Base-by-base conservation (phyloP, 2,888 invertebrate species). In the Bugulina stolonifera region DNA sequence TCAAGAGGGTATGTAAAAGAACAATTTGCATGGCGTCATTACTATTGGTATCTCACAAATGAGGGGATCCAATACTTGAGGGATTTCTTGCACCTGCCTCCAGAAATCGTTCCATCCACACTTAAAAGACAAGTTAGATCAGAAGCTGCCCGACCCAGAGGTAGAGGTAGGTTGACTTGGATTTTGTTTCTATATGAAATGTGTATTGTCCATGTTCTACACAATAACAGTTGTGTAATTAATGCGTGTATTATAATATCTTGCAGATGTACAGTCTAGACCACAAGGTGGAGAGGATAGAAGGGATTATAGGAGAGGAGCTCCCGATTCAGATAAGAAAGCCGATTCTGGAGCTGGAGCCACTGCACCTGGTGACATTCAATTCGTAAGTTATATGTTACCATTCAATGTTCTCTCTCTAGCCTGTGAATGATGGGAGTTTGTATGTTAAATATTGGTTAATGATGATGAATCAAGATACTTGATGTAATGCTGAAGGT, bases 11-110 rank as follows among this genome's bases (percentile, higher is more conserved):
- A 91, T 82, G 99, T 99, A n/a, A 94, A 93, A 85, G 98, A 99
- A 88, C 98, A 99, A 87, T 99, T 99, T 86, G 97, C 98, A 1
- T 99, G 99, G 99, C 90, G 98, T 81, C 98, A 99, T 86, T 99
- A 93, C 82, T 99, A 99, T 86, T 99, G 98, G 97, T 95, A 94
- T 86, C 88, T 99, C 78, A 99, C 96, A 77, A 98, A 99, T 84
- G 94, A 97, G 82, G 99, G 99, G 78, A 98, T 99, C 84, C 93
- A 94, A 84, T 98, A 94, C 86, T 87, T 99, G 77, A 89, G 99
- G 77, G 83, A 83, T 82, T 97, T 92, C 87, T 89, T 99, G 76
- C 96, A 99, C 83, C 88, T 99, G 81, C 98, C 99, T 10, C 91
- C 96, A 76, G 99, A 99, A 82, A 98, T 99, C 86, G 97, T 99